A percentile compares a stretch with the other conserved stretches of the same genome.
phyloP scores from a whole-genome alignment of 2,113 vertebrate genomes.

The Erythrocercus mccallii region DNA sequence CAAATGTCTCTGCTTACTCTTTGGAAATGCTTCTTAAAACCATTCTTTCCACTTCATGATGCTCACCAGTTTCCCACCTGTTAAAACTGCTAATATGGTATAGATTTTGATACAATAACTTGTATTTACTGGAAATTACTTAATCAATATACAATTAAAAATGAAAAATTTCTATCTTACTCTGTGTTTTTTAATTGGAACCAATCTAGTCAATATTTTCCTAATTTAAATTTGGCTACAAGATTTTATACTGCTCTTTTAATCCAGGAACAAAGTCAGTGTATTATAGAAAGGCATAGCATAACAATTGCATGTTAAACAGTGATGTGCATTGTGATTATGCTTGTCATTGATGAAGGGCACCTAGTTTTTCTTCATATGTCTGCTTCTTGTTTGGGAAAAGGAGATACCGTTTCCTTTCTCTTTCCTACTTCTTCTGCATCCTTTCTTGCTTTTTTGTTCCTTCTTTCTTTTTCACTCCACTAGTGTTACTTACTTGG shows the following conservation, averaged over 20 bases:
- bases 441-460: not conserved
- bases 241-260: not conserved
- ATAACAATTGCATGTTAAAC: not conserved
- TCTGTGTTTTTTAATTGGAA: not conserved
- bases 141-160: not conserved
- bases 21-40: not conserved
- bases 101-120: not conserved
- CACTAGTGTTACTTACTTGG: not conserved
- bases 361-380: not conserved
- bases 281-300: not conserved
- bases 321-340: not conserved
- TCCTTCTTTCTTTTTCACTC: not conserved
- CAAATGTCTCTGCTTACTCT: not conserved
- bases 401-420: not conserved
- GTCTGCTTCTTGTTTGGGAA: not conserved
- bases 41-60: not conserved
- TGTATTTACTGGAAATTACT: not conserved
- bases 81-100: not conserved
- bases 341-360: not conserved
- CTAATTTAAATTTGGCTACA: not conserved
- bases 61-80: not conserved
- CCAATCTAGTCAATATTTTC: not conserved
- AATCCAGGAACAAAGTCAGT: not conserved
- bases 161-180: not conserved
- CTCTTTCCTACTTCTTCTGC: not conserved